Conservation (phyloP, 2,888 invertebrate species). For the Pantelozetes paolii region DNA sequence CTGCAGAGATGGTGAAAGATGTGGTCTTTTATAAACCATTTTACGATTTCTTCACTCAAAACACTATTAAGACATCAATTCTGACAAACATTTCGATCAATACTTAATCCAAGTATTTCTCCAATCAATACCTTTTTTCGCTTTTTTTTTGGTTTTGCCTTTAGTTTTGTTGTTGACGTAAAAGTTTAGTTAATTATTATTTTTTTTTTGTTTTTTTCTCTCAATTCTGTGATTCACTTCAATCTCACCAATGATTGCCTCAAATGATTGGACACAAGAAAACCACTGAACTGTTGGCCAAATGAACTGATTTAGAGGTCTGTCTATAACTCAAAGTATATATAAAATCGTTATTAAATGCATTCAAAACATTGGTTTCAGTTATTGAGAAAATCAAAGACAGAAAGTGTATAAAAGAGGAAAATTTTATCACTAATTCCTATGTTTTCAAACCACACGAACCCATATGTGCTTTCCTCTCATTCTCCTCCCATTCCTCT, state of each 20-base stretch:
- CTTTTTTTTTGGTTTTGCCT: neutral
- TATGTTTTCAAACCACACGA: neutral
- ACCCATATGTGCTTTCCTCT: too few relatives aligned
- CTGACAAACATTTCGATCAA: slow-evolving; percentile 17
- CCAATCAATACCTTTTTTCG: slow-evolving; percentile 13
- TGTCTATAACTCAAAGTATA: slow-evolving; percentile 7
- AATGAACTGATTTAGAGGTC: neutral
- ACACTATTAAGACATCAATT: slow-evolving; percentile 17
- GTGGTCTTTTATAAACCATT: slow-evolving; percentile 97
- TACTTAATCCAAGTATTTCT: slow-evolving; percentile 16
- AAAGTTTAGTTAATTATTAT: slow-evolving; percentile 22
- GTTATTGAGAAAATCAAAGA: neutral
- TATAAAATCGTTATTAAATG: slow-evolving; percentile 16
- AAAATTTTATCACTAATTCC: too few relatives aligned
- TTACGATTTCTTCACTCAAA: slow-evolving; percentile 65
- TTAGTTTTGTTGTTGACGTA: slow-evolving; percentile 14
- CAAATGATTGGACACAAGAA: neutral
- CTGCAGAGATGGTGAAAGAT: slow-evolving; percentile 59
- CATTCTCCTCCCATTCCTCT: too few relatives aligned
- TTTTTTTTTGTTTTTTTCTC: neutral
- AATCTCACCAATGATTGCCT: neutral
- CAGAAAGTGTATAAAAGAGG: too few relatives aligned
- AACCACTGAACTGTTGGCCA: neutral
- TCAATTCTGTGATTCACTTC: slow-evolving; percentile 1
- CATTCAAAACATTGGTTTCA: slow-evolving; percentile 20